A percentile compares a stretch with the other conserved stretches of the same genome.
These are phyloP conservation scores for Hycleus cichorii DNA, from an alignment of 1,140 invertebrate genomes.

Conservation along the genomic window DNA sequence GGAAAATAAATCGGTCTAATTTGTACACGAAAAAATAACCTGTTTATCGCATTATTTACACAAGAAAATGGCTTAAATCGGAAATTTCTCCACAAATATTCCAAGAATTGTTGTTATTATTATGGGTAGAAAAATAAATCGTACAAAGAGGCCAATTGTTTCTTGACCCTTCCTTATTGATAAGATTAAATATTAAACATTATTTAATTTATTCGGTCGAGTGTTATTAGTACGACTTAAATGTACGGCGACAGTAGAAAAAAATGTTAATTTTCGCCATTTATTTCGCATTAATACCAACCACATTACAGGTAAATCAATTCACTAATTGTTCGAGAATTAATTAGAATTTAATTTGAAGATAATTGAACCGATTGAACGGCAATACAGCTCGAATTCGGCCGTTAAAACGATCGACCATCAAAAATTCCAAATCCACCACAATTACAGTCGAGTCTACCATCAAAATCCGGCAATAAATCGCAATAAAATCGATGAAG, in stretches of 20 bases:
- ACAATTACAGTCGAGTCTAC: conserved; percentile 29
- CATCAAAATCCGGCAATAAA: conserved; percentile 18
- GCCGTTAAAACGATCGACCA: conserved; percentile 8
- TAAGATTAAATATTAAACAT: conserved; percentile 5
- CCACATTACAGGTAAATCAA: neutral
- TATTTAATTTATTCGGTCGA: neutral
- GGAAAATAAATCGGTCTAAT: too few species aligned
- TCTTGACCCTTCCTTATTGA: conserved; percentile 6
- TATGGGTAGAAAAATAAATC: too few species aligned
- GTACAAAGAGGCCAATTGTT: conserved; percentile 2
- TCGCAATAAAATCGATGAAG: conserved; percentile 4
- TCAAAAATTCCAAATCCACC: conserved; percentile 11
- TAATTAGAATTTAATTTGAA: neutral
- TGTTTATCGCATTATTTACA: too few species aligned
- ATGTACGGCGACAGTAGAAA: conserved; percentile 3
- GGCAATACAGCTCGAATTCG: conserved; percentile 13
- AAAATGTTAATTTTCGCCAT: neutral
- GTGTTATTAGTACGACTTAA: neutral
- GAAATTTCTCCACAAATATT: too few species aligned
- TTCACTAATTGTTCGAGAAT: neutral
- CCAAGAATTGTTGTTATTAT: too few species aligned
- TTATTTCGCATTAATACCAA: neutral
- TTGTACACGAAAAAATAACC: too few species aligned
- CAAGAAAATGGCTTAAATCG: too few species aligned
- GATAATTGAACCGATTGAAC: neutral